Conservation (phyloP, 2,797 vertebrate genomes). For the Vultur gryphus region DNA sequence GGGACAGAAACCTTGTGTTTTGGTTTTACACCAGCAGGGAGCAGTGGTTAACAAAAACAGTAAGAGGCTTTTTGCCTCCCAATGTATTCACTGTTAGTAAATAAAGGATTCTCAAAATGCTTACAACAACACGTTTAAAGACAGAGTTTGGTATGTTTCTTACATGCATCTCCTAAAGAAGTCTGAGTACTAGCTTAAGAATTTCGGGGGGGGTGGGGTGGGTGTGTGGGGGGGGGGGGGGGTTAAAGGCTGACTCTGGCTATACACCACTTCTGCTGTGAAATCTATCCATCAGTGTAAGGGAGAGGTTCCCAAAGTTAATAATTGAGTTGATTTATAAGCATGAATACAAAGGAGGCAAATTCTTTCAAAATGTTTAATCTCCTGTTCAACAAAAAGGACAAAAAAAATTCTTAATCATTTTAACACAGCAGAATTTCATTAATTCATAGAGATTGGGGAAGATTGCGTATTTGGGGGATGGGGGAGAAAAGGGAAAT, state of each 20-base stretch:
- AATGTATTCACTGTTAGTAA: neutral
- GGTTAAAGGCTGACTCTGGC: neutral
- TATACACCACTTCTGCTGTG: neutral
- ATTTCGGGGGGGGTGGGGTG: neutral
- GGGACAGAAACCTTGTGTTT: neutral
- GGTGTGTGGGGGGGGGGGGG: accelerated
- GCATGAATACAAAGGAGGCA: neutral
- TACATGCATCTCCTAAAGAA: neutral
- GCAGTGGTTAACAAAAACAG: slow-evolving; percentile 15
- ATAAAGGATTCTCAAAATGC: neutral
- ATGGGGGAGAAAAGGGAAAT: neutral
- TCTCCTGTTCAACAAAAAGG: neutral
- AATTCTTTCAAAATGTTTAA: neutral
- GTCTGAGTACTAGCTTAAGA: neutral
- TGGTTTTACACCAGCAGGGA: slow-evolving; percentile 20
- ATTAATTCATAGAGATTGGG: neutral
- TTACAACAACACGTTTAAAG: accelerated
- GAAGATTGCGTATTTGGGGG: neutral
- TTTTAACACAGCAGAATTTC: neutral
- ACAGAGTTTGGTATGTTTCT: neutral
- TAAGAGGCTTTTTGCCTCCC: neutral
- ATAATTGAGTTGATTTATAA: neutral
- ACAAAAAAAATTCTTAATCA: neutral
- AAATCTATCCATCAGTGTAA: neutral
- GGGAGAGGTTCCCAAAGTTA: neutral